Base-by-base conservation (phyloP, 1,140 invertebrate species). In the Pomacea maculata region DNA sequence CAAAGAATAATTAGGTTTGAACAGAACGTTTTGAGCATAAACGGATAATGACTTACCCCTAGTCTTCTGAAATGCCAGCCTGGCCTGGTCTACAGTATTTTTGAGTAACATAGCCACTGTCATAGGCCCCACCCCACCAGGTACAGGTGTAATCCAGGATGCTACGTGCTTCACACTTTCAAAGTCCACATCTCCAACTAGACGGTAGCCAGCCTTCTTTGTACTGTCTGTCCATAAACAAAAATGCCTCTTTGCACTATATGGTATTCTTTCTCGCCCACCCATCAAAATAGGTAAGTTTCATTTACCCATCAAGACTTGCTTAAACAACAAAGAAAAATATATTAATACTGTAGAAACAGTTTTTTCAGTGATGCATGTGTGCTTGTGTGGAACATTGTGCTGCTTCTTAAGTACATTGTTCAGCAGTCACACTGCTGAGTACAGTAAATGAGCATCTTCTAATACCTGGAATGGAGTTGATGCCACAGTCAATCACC, bases 401-500 rank as follows among this genome's bases (percentile, higher is more conserved):
- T 45, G 34, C 34, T 45, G 34, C 34, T 6, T 45, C 34, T 45
- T 45, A 45, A 45, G 6, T 45, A 45, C 34, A 45, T 6, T 45
- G 34, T 45, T 45, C 6, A 45, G 34, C 34, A 45, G 34, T 45
- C 34, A 45, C 34, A 45, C 6, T 45, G 34, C 3, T 45, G 34
- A 45, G 34, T 45, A 45, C 34, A 45, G 34, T 45, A 45, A 2
- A 45, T 6, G 34, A 45, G 34, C 34, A 45, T 45, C 34, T 45
- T 45, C 34, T 45, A 45, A 45, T 79, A 98, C 97, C 97, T 92
- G 96, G 94, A 85, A 98, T 95, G 9, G 95, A 94, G 92, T 98
- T 99, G 78, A 99, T 99, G 67, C 99, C 99, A 93, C 98, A 99
- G 91, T 99, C 99, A 85, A 99, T 99, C n/a, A 99, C 98, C 55